Conservation (phyloP, 2,888 invertebrate genomes). For the Bedellia somnulentella region DNA sequence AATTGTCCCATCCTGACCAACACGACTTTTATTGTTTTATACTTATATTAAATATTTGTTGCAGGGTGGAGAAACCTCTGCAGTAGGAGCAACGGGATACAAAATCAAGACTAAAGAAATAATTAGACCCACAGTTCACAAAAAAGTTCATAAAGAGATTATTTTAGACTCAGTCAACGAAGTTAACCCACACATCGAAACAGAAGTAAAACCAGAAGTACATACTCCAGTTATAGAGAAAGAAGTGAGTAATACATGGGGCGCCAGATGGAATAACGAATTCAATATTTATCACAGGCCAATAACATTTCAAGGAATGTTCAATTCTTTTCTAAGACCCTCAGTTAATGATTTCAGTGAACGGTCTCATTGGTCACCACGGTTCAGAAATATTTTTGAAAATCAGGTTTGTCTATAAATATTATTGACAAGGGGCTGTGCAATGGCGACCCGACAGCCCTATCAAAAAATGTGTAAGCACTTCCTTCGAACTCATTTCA, state of each 20-base stretch:
- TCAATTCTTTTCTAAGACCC: conserved; percentile 21
- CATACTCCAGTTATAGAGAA: conserved; percentile 18
- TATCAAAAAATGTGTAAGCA: background rate
- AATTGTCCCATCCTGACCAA: too few relatives aligned
- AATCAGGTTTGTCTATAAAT: conserved; percentile 28
- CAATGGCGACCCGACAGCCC: conserved; percentile 20
- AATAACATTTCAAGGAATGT: conserved; percentile 18
- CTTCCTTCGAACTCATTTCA: too few relatives aligned
- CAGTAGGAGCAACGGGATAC: conserved; percentile 24
- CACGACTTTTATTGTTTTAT: too few relatives aligned
- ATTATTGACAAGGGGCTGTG: background rate
- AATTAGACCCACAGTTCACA: conserved; percentile 13
- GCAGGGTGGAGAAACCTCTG: conserved; percentile 28
- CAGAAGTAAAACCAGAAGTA: conserved; percentile 8
- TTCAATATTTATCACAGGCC: too few relatives aligned
- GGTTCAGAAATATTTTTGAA: too few relatives aligned
- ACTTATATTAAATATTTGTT: too few relatives aligned
- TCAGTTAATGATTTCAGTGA: conserved; percentile 15
- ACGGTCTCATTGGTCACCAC: too few relatives aligned
- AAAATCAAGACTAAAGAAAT: conserved; percentile 20
- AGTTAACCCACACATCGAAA: conserved; percentile 18
- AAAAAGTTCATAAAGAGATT: conserved; percentile 22
- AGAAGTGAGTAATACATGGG: conserved; percentile 36
- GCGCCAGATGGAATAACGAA: conserved; percentile 1
- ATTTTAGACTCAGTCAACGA: conserved; percentile 28